phyloP scores from a whole-genome alignment of 1,140 invertebrate genomes.

The Drosophila tropicalis region DNA sequence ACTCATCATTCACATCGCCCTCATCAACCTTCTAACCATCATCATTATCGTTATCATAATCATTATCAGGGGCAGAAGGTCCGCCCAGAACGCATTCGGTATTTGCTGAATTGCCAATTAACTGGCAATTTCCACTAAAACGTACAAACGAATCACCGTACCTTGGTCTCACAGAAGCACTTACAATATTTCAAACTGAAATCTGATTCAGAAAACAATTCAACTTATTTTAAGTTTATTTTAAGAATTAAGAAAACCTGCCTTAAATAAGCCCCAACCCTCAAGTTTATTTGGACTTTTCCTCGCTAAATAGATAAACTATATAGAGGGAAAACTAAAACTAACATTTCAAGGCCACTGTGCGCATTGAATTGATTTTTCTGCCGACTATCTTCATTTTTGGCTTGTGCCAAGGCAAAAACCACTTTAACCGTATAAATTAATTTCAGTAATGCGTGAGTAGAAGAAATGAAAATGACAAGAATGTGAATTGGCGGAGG shows the following conservation, averaged over 20 bases:
- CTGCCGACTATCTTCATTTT: constrained; percentile 37
- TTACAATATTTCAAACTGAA: no score
- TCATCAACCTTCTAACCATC: neutral
- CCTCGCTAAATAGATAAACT: no score
- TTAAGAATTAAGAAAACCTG: no score
- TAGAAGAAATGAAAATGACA: constrained; percentile 18
- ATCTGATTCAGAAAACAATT: no score
- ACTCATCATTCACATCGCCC: constrained; percentile 22
- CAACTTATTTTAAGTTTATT: no score
- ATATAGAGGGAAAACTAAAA: no score
- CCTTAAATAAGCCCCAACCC: no score
- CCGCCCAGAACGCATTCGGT: constrained; percentile 57
- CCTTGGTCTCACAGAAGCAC: neutral
- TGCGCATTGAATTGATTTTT: constrained; percentile 5
- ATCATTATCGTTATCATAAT: constrained; percentile 6
- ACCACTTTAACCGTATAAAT: constrained; percentile 51
- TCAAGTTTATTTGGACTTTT: no score
- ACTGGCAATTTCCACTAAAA: constrained; percentile 67
- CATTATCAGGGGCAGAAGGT: constrained; percentile 32
- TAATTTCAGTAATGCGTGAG: constrained; percentile 44
- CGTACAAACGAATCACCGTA: constrained; percentile 21
- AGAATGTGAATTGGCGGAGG: neutral
- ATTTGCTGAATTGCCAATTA: constrained; percentile 79
- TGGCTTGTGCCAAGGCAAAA: constrained; percentile 33
- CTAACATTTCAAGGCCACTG: neutral